These are phyloP conservation scores for Drosophila watanabei DNA, from an alignment of 1,140 invertebrate species.

Conservation along the genomic window DNA sequence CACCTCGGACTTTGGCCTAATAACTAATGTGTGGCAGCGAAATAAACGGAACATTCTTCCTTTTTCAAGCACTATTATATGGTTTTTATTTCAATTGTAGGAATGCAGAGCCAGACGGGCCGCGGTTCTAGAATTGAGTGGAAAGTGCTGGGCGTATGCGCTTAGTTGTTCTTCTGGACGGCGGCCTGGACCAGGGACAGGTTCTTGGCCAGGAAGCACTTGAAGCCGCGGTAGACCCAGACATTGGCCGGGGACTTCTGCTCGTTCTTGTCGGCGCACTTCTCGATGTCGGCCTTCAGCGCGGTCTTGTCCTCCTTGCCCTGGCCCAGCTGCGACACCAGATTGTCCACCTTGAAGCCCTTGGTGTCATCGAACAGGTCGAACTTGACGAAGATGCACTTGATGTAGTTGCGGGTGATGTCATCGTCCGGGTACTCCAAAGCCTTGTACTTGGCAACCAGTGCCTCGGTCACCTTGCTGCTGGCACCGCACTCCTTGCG, in stretches of 20 bases:
- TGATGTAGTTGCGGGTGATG: conserved; percentile 82
- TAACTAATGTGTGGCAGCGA: conserved; percentile 14
- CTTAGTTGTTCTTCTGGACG: conserved; percentile 82
- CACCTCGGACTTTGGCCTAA: background rate
- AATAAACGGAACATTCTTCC: conserved; percentile 36
- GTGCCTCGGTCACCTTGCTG: conserved; percentile 74
- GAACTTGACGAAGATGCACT: conserved; percentile 84
- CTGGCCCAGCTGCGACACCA: conserved; percentile 80
- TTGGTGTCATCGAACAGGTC: conserved; percentile 78
- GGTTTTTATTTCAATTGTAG: conserved; percentile 73
- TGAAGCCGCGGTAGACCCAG: conserved; percentile 84
- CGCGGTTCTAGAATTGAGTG: conserved; percentile 28
- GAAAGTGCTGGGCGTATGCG: conserved; percentile 7
- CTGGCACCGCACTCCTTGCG: conserved; percentile 76
- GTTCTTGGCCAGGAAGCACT: conserved; percentile 84
- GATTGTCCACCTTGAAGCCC: conserved; percentile 80
- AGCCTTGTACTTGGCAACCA: conserved; percentile 80
- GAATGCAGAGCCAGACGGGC: conserved; percentile 44
- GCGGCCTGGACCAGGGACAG: conserved; percentile 80
- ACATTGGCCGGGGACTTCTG: conserved; percentile 71
- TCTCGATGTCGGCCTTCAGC: conserved; percentile 76
- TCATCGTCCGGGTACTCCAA: conserved; percentile 85
- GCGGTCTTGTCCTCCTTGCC: conserved; percentile 67
- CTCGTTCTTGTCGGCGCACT: conserved; percentile 84
- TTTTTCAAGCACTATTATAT: conserved; percentile 73